These are phyloP conservation scores for Coreoperca whiteheadi DNA, from an alignment of 2,113 vertebrate genomes.

Conservation along the genomic window DNA sequence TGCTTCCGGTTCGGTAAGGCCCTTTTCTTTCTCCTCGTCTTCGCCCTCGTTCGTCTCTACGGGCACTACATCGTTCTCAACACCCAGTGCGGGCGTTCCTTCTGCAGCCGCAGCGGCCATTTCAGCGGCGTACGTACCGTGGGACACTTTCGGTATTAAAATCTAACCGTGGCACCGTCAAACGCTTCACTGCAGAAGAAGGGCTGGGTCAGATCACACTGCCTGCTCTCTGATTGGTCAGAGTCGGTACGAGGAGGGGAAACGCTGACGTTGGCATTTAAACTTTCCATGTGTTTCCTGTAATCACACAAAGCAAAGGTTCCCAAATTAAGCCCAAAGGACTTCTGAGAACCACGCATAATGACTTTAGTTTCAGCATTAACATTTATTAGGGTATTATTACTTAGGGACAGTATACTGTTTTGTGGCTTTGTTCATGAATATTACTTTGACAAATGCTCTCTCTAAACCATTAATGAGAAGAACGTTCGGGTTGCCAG, in stretches of 20 bases:
- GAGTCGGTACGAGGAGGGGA: slow-evolving; percentile 31
- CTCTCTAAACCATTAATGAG: not conserved
- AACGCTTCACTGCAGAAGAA: slow-evolving; percentile 30
- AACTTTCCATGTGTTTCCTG: slow-evolving; percentile 67
- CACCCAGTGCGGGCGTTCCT: slow-evolving; percentile 18
- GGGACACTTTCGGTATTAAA: slow-evolving; percentile 48
- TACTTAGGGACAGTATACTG: too few relatives aligned
- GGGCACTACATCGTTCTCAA: slow-evolving; percentile 21
- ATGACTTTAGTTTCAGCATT: not conserved
- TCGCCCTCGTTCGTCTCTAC: slow-evolving; percentile 71
- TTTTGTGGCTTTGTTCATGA: not conserved
- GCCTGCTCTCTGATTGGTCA: slow-evolving; percentile 69
- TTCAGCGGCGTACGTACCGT: slow-evolving; percentile 35
- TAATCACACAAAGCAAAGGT: slow-evolving; percentile 29
- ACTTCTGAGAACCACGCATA: too few relatives aligned
- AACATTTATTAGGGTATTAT: not conserved
- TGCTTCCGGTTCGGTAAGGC: slow-evolving; percentile 43
- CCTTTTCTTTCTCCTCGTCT: slow-evolving; percentile 45
- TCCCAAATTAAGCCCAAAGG: not conserved
- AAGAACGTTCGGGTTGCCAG: not conserved
- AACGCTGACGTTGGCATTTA: slow-evolving; percentile 60
- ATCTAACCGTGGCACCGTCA: slow-evolving; percentile 29
- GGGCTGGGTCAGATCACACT: slow-evolving; percentile 35
- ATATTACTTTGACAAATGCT: not conserved
- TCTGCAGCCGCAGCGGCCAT: slow-evolving; percentile 69